phyloP scores from a whole-genome alignment of 2,797 vertebrate species.

The Pangasius krempfi region DNA sequence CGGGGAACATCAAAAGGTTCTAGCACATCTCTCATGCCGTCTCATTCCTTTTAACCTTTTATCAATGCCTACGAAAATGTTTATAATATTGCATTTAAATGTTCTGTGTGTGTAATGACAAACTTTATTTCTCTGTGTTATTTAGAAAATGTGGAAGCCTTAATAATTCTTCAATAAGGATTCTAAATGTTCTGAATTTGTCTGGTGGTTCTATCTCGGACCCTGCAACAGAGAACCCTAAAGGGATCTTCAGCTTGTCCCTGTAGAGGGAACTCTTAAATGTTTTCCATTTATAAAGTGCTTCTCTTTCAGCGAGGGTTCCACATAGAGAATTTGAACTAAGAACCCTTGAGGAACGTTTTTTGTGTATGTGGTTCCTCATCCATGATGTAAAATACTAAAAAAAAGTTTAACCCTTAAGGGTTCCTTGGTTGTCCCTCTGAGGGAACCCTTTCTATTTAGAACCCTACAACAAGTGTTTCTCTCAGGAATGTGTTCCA shows the following conservation, averaged over 20 bases:
- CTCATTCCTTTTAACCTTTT: background rate
- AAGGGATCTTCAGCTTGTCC: background rate
- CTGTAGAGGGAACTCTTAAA: background rate
- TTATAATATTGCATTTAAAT: too few relatives aligned
- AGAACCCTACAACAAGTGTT: background rate
- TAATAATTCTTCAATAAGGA: background rate
- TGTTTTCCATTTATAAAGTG: too few relatives aligned
- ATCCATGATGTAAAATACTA: background rate
- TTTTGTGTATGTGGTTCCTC: background rate
- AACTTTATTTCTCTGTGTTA: background rate
- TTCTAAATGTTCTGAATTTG: too few relatives aligned
- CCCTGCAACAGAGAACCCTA: background rate
- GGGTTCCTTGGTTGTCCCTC: background rate
- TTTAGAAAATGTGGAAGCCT: background rate
- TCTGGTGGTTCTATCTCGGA: background rate
- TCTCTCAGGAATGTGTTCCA: background rate
- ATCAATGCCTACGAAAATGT: too few relatives aligned
- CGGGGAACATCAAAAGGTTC: background rate
- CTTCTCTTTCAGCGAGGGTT: background rate
- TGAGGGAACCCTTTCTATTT: background rate
- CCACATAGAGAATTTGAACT: background rate
- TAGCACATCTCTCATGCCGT: background rate
- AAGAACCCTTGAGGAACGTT: background rate
- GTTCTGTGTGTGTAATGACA: too few relatives aligned
- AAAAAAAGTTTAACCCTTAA: background rate